Percentiles rank a stretch among this genome's conserved stretches.
phyloP scores from a whole-genome alignment of 2,888 invertebrate genomes.

The Glyphotaelius pellucidus region DNA sequence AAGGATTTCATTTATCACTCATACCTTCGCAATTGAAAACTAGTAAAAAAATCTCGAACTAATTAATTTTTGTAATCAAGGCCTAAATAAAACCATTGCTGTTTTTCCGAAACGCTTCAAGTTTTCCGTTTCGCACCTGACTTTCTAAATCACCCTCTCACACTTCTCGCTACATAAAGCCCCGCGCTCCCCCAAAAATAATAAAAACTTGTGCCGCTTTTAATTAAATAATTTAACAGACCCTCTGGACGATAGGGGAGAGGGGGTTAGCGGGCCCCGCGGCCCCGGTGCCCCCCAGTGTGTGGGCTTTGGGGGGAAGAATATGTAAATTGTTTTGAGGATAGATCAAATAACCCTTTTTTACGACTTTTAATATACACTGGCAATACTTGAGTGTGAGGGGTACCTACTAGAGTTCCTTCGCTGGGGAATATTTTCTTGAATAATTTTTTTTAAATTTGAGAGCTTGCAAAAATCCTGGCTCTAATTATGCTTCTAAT shows the following conservation, averaged over 20 bases:
- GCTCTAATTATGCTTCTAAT: too few relatives aligned
- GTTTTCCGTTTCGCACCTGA: slow-evolving; percentile 58
- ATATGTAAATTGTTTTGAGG: slow-evolving; percentile 80
- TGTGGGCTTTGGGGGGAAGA: slow-evolving; percentile 75
- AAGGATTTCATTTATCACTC: too few relatives aligned
- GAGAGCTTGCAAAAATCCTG: too few relatives aligned
- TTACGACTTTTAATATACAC: slow-evolving; percentile 72
- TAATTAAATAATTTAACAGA: slow-evolving; percentile 78
- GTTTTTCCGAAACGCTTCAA: background rate
- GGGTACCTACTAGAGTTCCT: background rate
- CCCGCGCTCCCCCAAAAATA: slow-evolving; percentile 71
- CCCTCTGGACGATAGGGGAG: slow-evolving; percentile 51
- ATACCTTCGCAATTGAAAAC: too few relatives aligned
- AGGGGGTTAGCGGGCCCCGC: slow-evolving; percentile 69
- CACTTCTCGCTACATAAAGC: slow-evolving; percentile 14
- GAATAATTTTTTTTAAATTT: slow-evolving; percentile 11
- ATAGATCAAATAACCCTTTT: slow-evolving; percentile 80
- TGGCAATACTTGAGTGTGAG: slow-evolving; percentile 36
- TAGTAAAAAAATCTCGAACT: background rate
- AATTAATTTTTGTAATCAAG: background rate
- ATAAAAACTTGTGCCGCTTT: slow-evolving; percentile 80
- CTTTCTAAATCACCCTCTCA: slow-evolving; percentile 42
- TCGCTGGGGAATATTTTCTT: slow-evolving; percentile 29
- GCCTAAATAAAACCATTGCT: background rate
- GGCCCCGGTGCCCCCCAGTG: slow-evolving; percentile 62